phyloP scores from a whole-genome alignment of 2,113 vertebrate species.

The Amazona guildingii region DNA sequence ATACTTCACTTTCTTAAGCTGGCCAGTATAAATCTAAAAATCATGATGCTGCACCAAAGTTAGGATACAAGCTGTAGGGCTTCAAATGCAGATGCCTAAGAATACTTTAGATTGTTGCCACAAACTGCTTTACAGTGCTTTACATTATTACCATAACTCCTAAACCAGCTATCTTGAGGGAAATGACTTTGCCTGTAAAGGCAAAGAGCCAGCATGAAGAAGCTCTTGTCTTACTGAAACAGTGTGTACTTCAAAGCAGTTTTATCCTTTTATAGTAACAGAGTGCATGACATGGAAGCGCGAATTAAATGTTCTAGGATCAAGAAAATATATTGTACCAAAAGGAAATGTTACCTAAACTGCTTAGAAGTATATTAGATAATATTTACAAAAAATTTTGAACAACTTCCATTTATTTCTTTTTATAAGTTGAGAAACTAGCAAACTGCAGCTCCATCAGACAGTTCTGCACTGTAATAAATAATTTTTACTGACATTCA shows the following conservation, averaged over 20 bases:
- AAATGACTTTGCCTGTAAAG: background rate
- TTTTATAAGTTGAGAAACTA: background rate
- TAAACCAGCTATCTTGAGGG: background rate
- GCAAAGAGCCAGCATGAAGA: background rate
- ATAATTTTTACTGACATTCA: background rate
- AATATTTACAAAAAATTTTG: background rate
- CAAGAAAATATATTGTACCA: background rate
- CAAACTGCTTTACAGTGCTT: background rate
- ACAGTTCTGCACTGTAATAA: background rate
- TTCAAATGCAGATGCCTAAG: background rate
- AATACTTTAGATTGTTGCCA: background rate
- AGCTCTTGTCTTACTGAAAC: background rate
- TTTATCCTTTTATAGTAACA: slow-evolving; percentile 32
- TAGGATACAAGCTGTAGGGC: background rate
- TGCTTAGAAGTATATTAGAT: background rate
- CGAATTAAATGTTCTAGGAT: background rate
- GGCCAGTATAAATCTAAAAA: background rate
- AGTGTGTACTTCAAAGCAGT: background rate
- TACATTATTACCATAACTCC: background rate
- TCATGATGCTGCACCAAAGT: background rate
- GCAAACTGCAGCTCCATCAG: background rate
- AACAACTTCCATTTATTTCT: background rate
- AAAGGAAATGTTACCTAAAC: background rate
- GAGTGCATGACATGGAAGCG: background rate
- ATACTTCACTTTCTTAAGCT: background rate